A percentile compares a stretch with the other conserved stretches of the same genome.
Evolutionary conservation across 1,140 invertebrate species (phyloP).

Genomic region (Pollicipes pollicipes): DNA sequence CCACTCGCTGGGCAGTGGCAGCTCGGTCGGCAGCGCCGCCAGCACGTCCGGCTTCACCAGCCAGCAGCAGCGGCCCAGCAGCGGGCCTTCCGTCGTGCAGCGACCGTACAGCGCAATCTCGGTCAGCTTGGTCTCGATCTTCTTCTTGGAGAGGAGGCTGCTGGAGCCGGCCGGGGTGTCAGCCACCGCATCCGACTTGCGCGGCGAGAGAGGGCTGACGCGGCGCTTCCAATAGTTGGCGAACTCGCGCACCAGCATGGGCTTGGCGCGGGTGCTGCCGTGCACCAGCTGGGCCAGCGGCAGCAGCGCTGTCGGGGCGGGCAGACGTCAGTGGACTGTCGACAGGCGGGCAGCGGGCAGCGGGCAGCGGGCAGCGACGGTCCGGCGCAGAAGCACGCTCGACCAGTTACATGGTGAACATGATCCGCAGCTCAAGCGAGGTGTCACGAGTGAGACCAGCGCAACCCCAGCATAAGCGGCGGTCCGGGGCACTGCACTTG

Average conservation of each 20-base stretch:
- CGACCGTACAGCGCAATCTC: constrained; percentile 38
- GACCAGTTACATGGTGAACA: neutral
- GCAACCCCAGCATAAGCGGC: no score
- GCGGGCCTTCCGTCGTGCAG: constrained; percentile 25
- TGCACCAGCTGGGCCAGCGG: constrained; percentile 47
- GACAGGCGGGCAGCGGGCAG: no score
- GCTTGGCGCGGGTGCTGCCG: constrained; percentile 40
- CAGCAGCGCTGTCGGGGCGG: constrained; percentile 28
- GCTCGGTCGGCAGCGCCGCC: neutral
- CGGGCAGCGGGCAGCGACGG: neutral
- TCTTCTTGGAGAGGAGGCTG: constrained; percentile 27
- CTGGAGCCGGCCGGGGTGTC: neutral
- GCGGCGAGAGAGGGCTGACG: neutral
- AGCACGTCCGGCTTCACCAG: constrained; percentile 38
- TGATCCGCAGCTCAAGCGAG: neutral
- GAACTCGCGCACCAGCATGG: constrained; percentile 45
- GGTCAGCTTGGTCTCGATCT: constrained; percentile 35
- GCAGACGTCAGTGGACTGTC: neutral
- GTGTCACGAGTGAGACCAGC: neutral
- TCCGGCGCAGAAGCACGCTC: neutral
- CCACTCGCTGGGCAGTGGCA: neutral
- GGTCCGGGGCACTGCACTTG: neutral
- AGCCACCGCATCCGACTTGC: neutral
- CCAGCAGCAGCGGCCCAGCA: constrained; percentile 44
- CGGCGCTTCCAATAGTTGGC: constrained; percentile 33